Evolutionary conservation across 2,888 invertebrate genomes (phyloP).

Genomic region (Apocheima hispidaria): DNA sequence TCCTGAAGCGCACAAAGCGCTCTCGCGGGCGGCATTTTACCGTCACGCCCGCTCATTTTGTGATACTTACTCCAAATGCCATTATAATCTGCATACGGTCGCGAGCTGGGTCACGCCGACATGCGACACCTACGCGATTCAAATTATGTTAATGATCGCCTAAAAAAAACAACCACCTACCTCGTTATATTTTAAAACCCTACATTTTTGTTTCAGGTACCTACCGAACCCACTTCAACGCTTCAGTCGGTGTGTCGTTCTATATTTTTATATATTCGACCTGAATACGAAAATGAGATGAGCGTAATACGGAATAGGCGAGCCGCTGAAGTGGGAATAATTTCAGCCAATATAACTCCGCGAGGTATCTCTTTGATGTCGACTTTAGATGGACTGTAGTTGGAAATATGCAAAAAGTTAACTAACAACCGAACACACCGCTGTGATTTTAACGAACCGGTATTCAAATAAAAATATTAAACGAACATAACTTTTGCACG

Average conservation of each 20-base stretch:
- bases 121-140: constrained; percentile 54
- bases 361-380: constrained; percentile 60
- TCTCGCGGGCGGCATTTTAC: constrained; percentile 59
- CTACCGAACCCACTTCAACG: constrained; percentile 31
- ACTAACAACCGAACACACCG: constrained; percentile 56
- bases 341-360: constrained; percentile 54
- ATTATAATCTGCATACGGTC: constrained; percentile 63
- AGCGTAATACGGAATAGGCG: constrained; percentile 48
- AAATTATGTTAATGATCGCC: constrained; percentile 68
- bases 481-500: constrained; percentile 35
- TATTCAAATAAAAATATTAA: constrained; percentile 57
- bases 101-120: constrained; percentile 45
- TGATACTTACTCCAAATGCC: constrained; percentile 66
- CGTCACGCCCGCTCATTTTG: constrained; percentile 64
- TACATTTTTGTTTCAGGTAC: constrained; percentile 73
- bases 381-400: constrained; percentile 54
- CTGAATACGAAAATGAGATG: constrained; percentile 47
- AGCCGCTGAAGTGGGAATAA: constrained; percentile 55
- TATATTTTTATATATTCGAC: constrained; percentile 39
- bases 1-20: constrained; percentile 66
- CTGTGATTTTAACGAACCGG: constrained; percentile 64
- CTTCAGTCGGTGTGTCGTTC: constrained; percentile 42
- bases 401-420: constrained; percentile 60
- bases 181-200: constrained; percentile 63
- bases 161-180: constrained; percentile 62